These are phyloP conservation scores for Halotydeus destructor DNA, from an alignment of 1,140 invertebrate species.

Conservation along the genomic window DNA sequence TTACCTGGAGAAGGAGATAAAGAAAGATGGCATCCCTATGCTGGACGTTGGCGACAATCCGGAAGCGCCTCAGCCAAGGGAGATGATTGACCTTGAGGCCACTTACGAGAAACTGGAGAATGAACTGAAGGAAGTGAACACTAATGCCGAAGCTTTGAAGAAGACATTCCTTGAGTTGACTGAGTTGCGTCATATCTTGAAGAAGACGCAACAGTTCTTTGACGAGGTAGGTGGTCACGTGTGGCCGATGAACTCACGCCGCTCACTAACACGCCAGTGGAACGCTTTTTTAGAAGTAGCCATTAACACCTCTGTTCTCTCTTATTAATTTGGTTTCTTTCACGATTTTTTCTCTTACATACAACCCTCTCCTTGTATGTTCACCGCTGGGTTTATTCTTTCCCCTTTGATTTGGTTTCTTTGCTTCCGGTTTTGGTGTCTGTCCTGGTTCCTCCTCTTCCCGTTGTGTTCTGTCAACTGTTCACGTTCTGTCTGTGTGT, in stretches of 20 bases:
- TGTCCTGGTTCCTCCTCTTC: not conserved
- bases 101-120: constrained; percentile 29
- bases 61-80: constrained; percentile 81
- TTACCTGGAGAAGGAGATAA: constrained; percentile 86
- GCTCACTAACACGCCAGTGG: not conserved
- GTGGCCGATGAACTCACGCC: not conserved
- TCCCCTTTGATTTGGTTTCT: not conserved
- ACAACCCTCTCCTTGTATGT: not conserved
- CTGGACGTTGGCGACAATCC: constrained; percentile 71
- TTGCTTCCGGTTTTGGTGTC: not conserved
- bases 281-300: too few relatives aligned
- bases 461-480: not conserved
- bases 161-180: constrained; percentile 54
- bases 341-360: too few relatives aligned
- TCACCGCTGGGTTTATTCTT: not conserved
- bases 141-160: constrained; percentile 34
- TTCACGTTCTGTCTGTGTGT: not conserved
- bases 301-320: too few relatives aligned
- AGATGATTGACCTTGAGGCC: constrained; percentile 79
- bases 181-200: constrained; percentile 42
- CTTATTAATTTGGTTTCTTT: not conserved
- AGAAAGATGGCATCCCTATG: constrained; percentile 84
- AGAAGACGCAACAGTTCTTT: constrained; percentile 34
- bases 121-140: constrained; percentile 31
- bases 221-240: constrained; percentile 27